Base-by-base conservation (phyloP, 1,140 invertebrate genomes). In the Aphidius ervi region DNA sequence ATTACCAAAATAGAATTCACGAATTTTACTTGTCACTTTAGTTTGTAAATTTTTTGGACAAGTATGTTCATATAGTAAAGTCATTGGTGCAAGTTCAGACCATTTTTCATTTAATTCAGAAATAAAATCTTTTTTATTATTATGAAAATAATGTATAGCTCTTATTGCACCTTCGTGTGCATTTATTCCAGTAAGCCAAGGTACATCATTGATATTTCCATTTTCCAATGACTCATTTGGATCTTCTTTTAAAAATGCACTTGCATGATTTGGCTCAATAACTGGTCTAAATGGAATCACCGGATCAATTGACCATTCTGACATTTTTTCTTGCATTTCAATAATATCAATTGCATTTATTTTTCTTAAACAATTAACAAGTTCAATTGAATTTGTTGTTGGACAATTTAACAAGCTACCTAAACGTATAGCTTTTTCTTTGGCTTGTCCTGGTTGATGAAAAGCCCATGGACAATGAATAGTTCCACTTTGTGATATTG, bases 401-500 rank as follows among this genome's bases (percentile, higher is more conserved):
- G 82, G 77, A 67, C 89, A 91, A 9, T 78, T 71, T 2, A 90
- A 63, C 53, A 83, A 68, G 64, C 84, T 68, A 0, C 84, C 89
- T 20, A 93, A 68, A 58, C 83, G 83, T 48, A 81, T 74, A 0
- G 89, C 85, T 63, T 88, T 85, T 6, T 79, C 70, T 6, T 82
- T 75, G 0, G 87, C 84, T 60, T 86, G 78, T 6, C 84, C 84
- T 37, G 86, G 75, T 56, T 74, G 81, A 0, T 87, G 83, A 50
- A 90, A 81, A 0, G 88, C 85, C 92, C 92, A 95, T 0, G 87
- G 83, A 69, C 86, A 87, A 6, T 91, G 74, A 4, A 88, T 86
- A 2, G 88, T 91, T 3, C 92, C 92, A 69, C 90, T 91, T 77
- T 91, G 86, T 0, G 88, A 85, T 58, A 93, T 91, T 3, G 77